Conservation (phyloP, 2,113 vertebrate genomes). For the Muscicapa adusta region DNA sequence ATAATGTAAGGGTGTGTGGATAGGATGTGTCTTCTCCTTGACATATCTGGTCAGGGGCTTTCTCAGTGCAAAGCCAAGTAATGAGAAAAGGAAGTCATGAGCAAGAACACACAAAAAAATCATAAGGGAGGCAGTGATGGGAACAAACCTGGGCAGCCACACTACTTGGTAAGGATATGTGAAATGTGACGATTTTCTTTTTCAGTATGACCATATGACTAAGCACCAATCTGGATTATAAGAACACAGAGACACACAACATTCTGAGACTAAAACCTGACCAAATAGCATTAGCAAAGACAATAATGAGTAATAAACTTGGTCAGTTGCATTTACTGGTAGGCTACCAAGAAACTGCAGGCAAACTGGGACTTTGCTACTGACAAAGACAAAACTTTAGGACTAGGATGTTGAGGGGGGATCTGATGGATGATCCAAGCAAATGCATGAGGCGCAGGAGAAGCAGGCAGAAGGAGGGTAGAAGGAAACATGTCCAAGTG, state of each 20-base stretch:
- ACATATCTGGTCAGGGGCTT: rapidly evolving
- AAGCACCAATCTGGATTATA: neutral
- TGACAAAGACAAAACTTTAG: neutral
- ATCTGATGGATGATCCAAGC: neutral
- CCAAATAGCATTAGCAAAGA: neutral
- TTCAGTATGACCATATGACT: neutral
- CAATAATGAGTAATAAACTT: neutral
- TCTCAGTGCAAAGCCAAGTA: neutral
- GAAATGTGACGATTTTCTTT: neutral
- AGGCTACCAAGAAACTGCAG: neutral
- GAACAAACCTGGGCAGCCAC: neutral
- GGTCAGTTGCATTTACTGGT: neutral
- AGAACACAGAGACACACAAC: neutral
- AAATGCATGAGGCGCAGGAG: neutral
- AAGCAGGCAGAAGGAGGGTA: neutral
- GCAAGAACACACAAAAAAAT: neutral
- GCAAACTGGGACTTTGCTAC: neutral
- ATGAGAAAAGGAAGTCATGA: neutral
- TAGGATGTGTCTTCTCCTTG: neutral
- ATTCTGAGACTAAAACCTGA: neutral
- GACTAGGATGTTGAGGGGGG: neutral
- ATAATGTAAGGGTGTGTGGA: neutral
- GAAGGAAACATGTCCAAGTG: neutral
- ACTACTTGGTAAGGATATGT: neutral
- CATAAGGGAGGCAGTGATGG: neutral